Percentiles rank a stretch among this genome's conserved stretches.
phyloP scores from a whole-genome alignment of 2,797 vertebrate species.

The Crax fasciolata region DNA sequence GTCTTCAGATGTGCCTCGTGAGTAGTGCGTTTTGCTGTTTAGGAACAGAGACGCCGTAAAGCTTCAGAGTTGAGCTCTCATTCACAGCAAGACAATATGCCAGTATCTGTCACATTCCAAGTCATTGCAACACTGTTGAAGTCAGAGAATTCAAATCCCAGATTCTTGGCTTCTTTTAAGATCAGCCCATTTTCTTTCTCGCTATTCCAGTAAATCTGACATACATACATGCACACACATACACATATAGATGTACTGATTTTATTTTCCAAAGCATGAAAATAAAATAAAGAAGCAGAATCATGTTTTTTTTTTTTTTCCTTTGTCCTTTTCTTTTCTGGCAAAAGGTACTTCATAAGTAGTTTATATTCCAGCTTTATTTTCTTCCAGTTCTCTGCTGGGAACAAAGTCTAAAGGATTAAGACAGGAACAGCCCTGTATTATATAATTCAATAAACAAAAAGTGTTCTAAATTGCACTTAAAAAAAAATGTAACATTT shows the following conservation, averaged over 20 bases:
- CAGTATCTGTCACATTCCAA: constrained; percentile 34
- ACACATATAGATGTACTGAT: neutral
- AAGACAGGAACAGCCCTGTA: neutral
- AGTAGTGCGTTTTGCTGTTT: neutral
- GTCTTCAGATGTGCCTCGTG: neutral
- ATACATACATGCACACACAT: neutral
- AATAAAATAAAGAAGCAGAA: neutral
- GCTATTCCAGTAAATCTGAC: neutral
- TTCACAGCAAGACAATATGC: constrained; percentile 53
- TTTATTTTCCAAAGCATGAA: neutral
- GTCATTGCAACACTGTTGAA: constrained; percentile 15
- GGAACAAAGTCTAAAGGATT: neutral
- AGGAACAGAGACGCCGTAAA: neutral
- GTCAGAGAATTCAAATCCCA: constrained; percentile 28
- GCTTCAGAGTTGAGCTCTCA: constrained; percentile 1
- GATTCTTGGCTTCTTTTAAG: constrained; percentile 34
- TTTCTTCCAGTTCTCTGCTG: neutral
- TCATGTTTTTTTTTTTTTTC: neutral
- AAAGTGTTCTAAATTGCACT: neutral
- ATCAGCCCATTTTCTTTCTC: constrained; percentile 22
- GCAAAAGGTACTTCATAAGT: neutral
- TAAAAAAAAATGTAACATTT: neutral
- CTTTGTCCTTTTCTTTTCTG: constrained; percentile 17
- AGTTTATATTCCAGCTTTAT: constrained; percentile 13
- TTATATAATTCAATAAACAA: neutral